Evolutionary conservation across 1,140 invertebrate species (phyloP), one percentile per base, ranked within the genome.

Genomic region (Neodiprion pinetum): DNA sequence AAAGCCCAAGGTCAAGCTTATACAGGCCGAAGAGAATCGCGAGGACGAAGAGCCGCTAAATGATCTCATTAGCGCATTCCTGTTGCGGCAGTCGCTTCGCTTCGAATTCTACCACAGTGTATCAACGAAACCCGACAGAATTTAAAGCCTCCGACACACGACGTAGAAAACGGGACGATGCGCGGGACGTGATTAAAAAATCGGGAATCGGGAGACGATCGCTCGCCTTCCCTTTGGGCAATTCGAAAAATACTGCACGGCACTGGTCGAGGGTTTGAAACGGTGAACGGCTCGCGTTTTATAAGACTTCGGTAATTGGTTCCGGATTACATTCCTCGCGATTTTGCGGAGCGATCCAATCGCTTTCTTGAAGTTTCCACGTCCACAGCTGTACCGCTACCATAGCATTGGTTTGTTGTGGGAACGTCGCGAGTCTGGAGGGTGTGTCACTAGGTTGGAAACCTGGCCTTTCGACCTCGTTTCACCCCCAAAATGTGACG

Each of bases 31-130:
- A 53, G 70, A 17, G 72, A 75, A 40, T 5, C 53, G 28, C 53
- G 53, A 61, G 11, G 53, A 61, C 53, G 53, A 75, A 76, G 84
- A 21, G 21, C 21, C 67, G 67, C 83, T 86, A 87, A 87, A 88
- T 87, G 86, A 87, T 86, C 87, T 87, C 85, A 88, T 88, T 88
- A 88, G 83, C 85, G 86, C 86, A 88, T 88, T 88, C 86, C 83
- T 84, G 79, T 17, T 14, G 53, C n/a, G 11, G 53, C 53, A 61
- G 79, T 80, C 77, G 80, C 76, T 78, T 80, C 82, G 75, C 77
- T 82, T 82, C 79, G 77, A 80, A 2, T 40, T 40, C 28, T 5
- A 40, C 28, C 28, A 5, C 1, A 83, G 80, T 84, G 82, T 86
- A 83, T 86, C 85, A 88, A 86, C 80, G 79, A 75, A 82, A 79